These are phyloP conservation scores for Cebus imitator DNA, from an alignment of 2,113 vertebrate genomes.

Conservation along the genomic window DNA sequence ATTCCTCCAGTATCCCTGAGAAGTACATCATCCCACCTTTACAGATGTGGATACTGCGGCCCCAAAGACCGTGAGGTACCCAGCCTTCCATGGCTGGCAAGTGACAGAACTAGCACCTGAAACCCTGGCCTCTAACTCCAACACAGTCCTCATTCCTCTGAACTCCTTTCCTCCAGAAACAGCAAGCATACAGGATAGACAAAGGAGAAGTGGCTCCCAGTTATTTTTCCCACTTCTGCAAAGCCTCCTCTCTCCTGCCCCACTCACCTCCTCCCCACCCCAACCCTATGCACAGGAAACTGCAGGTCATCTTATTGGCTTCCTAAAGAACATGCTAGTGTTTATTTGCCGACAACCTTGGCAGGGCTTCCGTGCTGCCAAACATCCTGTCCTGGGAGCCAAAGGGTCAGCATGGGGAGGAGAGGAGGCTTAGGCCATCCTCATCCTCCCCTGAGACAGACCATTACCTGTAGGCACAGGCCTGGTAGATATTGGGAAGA, in stretches of 20 bases:
- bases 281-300: neutral
- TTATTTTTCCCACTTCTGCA: neutral
- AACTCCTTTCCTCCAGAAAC: neutral
- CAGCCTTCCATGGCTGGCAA: neutral
- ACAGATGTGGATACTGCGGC: neutral
- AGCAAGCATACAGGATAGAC: neutral
- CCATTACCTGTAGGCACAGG: neutral
- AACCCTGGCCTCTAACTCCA: neutral
- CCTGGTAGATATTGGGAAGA: neutral
- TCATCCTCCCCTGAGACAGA: neutral
- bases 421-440: neutral
- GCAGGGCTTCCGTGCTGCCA: neutral
- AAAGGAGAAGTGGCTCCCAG: neutral
- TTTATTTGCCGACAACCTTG: neutral
- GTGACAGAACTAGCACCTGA: neutral
- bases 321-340: neutral
- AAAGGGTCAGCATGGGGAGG: neutral
- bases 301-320: neutral
- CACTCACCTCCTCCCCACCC: neutral
- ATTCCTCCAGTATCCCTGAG: neutral
- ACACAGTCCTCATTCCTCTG: neutral
- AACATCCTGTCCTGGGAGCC: neutral
- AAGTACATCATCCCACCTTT: neutral
- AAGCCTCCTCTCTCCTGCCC: neutral
- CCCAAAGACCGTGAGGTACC: neutral